Conservation (phyloP, 2,113 vertebrate genomes). For the Mionectes macconnelli region DNA sequence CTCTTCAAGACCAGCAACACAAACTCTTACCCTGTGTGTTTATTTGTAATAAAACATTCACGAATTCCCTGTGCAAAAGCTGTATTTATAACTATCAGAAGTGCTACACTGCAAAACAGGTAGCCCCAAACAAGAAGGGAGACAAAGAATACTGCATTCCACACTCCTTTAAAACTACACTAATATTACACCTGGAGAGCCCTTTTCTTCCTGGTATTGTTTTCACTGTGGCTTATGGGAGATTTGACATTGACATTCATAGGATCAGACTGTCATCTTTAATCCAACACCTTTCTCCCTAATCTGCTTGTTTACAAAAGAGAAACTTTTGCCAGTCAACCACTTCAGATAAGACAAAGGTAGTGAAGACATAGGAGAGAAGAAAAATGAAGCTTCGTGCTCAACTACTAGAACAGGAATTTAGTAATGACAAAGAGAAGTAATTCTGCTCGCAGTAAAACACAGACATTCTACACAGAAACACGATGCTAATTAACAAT, state of each 20-base stretch:
- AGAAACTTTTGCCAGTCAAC: slow-evolving; percentile 32
- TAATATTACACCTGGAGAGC: background rate
- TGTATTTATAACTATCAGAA: background rate
- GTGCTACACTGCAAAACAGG: background rate
- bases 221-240: slow-evolving; percentile 1
- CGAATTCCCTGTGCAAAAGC: background rate
- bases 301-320: slow-evolving; percentile 24
- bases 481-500: background rate
- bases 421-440: background rate
- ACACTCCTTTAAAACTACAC: background rate
- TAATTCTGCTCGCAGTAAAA: background rate
- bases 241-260: slow-evolving; percentile 16
- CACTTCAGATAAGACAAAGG: background rate
- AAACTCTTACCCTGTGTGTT: background rate
- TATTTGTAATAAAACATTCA: background rate
- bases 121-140: background rate
- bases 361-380: background rate
- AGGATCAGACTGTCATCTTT: slow-evolving; percentile 24
- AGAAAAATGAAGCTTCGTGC: slow-evolving; percentile 12
- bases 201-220: background rate
- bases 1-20: background rate
- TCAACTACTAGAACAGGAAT: background rate
- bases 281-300: slow-evolving; percentile 37
- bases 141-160: background rate
- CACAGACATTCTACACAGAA: background rate